Evolutionary conservation across 2,797 vertebrate species (phyloP).

Genomic region (Lateolabrax maculatus): DNA sequence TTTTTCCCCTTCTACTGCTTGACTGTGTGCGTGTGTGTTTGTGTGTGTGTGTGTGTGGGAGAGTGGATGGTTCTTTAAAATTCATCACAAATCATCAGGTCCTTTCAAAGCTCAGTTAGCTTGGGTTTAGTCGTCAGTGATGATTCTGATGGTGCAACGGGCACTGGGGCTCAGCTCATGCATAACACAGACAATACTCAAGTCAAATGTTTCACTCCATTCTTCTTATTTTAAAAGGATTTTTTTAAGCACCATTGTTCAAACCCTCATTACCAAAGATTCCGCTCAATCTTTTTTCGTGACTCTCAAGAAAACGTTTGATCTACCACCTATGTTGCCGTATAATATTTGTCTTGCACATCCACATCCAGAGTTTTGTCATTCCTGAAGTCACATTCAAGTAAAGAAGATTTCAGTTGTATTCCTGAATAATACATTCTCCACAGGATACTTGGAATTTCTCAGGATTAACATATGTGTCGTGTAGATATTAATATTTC

Average conservation of each 20-base stretch:
- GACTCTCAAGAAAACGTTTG: constrained; percentile 14
- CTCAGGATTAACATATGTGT: constrained; percentile 11
- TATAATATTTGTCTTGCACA: constrained; percentile 8
- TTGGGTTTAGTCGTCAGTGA: constrained; percentile 64
- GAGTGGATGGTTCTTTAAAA: constrained; percentile 49
- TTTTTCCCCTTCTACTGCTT: background rate
- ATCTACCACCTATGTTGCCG: background rate
- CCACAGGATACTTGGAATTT: constrained; percentile 15
- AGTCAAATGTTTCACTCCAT: constrained; percentile 33
- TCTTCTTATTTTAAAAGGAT: constrained; percentile 30
- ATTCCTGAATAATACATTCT: constrained; percentile 37
- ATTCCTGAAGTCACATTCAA: background rate
- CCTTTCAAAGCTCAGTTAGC: constrained; percentile 55
- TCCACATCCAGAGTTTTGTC: constrained; percentile 14
- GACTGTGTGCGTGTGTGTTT: background rate
- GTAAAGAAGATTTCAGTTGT: background rate
- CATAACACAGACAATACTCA: constrained; percentile 47
- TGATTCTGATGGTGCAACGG: constrained; percentile 61
- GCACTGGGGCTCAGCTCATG: constrained; percentile 48
- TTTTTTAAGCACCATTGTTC: constrained; percentile 25
- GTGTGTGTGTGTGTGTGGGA: constrained; percentile 15
- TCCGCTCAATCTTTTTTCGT: constrained; percentile 14
- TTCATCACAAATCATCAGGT: constrained; percentile 53
- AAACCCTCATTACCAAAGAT: constrained; percentile 5
- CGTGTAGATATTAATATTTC: constrained; percentile 43